A percentile compares a stretch with the other conserved stretches of the same genome.
phyloP scores from a whole-genome alignment of 1,140 invertebrate genomes.

The Macrobrachium rosenbergii region DNA sequence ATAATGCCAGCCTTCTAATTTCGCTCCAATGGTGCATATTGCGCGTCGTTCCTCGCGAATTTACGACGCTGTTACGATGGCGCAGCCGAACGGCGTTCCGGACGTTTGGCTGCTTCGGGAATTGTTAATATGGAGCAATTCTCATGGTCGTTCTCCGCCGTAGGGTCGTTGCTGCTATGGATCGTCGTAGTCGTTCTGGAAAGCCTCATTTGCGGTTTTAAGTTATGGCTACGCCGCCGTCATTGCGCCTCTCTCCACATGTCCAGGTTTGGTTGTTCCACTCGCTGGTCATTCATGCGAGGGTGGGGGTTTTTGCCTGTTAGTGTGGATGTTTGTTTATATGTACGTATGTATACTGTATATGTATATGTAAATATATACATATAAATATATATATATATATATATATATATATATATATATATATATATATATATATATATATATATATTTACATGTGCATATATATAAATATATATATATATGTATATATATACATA shows the following conservation, averaged over 20 bases:
- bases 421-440: constrained; percentile 35
- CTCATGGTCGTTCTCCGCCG: no score
- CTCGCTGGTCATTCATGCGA: background rate
- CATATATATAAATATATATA: constrained; percentile 26
- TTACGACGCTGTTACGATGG: no score
- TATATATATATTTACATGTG: constrained; percentile 25
- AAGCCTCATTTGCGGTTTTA: no score
- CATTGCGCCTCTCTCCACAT: constrained; percentile 5
- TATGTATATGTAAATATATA: constrained; percentile 2
- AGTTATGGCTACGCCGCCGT: no score
- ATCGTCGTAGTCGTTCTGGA: no score
- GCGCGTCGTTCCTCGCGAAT: no score
- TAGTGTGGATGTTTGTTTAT: constrained; percentile 15
- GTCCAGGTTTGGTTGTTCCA: constrained; percentile 4
- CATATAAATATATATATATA: constrained; percentile 3
- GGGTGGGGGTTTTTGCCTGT: constrained; percentile 1
- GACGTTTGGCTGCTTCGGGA: no score
- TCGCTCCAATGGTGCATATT: no score
- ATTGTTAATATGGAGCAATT: no score
- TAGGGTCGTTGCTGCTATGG: no score
- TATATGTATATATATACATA: constrained; percentile 39
- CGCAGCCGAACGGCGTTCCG: no score
- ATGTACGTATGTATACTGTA: constrained; percentile 8
- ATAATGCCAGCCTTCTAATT: no score
- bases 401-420: constrained; percentile 32